Percentiles rank a stretch among this genome's conserved stretches.
Evolutionary conservation across 2,888 invertebrate genomes (phyloP).

Genomic region (Tethea ocularis): DNA sequence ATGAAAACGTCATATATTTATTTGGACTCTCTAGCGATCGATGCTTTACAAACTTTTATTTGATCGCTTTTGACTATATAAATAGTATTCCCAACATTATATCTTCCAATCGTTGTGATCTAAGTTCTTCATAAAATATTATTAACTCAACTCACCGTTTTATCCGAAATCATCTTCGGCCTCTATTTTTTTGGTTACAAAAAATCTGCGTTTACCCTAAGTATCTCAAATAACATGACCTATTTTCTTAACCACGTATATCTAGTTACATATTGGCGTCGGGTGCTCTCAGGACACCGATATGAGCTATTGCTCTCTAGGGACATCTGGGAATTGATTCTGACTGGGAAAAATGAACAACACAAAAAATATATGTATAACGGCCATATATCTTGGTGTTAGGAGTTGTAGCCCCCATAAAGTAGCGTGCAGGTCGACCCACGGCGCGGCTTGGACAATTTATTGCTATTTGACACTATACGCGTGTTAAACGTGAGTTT

Average conservation of each 20-base stretch:
- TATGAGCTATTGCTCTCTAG: conserved; percentile 53
- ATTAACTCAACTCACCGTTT: not conserved
- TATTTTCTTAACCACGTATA: conserved; percentile 18
- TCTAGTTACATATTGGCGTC: conserved; percentile 35
- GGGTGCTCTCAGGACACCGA: conserved; percentile 42
- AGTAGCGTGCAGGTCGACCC: conserved; percentile 29
- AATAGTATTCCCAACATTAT: not conserved
- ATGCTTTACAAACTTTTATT: not conserved
- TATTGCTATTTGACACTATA: conserved; percentile 45
- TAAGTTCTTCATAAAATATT: not conserved
- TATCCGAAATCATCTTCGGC: not conserved
- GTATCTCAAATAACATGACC: conserved; percentile 9
- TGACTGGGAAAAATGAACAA: conserved; percentile 48
- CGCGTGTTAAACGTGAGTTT: conserved; percentile 32
- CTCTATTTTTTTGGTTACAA: not conserved
- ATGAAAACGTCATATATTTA: not conserved
- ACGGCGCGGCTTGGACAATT: conserved; percentile 28
- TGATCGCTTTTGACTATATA: not conserved
- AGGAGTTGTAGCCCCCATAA: conserved; percentile 23
- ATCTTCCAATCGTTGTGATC: not conserved
- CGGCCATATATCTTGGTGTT: conserved; percentile 13
- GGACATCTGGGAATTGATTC: conserved; percentile 55
- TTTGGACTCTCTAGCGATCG: not conserved
- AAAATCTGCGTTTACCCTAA: conserved; percentile 3
- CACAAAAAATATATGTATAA: conserved; percentile 25